Conservation (phyloP, 2,797 vertebrate species). For the Oreortyx pictus region DNA sequence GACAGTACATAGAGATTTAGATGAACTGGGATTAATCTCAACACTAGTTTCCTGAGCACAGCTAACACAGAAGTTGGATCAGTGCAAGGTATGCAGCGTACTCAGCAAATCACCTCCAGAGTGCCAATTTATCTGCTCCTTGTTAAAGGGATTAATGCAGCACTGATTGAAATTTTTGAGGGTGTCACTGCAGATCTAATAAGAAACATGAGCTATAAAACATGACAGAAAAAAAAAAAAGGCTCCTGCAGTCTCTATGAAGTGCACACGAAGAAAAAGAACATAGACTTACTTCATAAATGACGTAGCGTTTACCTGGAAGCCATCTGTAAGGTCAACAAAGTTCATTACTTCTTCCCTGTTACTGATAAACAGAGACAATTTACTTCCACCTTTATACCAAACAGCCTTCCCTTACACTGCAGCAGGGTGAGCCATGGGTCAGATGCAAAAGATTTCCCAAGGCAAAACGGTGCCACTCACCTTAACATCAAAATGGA, state of each 20-base stretch:
- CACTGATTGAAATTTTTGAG: neutral
- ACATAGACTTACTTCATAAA: neutral
- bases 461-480: neutral
- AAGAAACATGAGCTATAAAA: neutral
- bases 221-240: neutral
- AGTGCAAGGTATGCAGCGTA: neutral
- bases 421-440: neutral
- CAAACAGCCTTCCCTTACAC: neutral
- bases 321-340: neutral
- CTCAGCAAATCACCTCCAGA: neutral
- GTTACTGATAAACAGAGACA: neutral
- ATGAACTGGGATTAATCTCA: neutral
- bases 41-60: neutral
- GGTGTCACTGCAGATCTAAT: neutral
- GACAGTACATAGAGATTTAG: neutral
- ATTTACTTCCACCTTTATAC: neutral
- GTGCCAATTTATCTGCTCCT: neutral
- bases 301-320: neutral
- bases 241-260: neutral
- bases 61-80: rapidly evolving
- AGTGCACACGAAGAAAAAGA: neutral
- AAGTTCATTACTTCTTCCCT: neutral
- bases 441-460: neutral
- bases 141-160: neutral
- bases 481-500: neutral